phyloP scores from a whole-genome alignment of 1,140 invertebrate species.

The Platyura marginata region DNA sequence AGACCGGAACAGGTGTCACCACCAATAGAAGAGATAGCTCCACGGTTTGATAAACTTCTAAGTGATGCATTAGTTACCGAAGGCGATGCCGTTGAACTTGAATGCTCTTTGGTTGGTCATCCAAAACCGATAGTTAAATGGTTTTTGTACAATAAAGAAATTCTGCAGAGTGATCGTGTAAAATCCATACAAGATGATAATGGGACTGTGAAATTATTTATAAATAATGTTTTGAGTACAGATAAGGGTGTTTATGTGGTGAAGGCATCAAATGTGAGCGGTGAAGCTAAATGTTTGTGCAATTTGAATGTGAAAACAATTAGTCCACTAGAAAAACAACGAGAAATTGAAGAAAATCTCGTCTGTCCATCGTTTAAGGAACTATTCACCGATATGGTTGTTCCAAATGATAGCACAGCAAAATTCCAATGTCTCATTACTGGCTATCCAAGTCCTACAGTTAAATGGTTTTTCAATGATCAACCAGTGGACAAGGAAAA shows the following conservation, averaged over 20 bases:
- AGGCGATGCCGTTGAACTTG: slow-evolving; percentile 50
- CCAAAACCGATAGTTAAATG: slow-evolving; percentile 51
- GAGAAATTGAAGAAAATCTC: slow-evolving; percentile 35
- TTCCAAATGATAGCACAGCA: slow-evolving; percentile 31
- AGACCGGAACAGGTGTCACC: slow-evolving; percentile 1
- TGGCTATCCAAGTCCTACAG: slow-evolving; percentile 55
- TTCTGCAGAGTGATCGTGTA: slow-evolving; percentile 31
- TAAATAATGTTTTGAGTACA: slow-evolving; percentile 32
- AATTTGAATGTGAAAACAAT: slow-evolving; percentile 50
- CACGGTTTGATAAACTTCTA: slow-evolving; percentile 50
- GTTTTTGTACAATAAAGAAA: slow-evolving; percentile 48
- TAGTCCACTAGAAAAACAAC: slow-evolving; percentile 15
- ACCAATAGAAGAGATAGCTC: slow-evolving; percentile 26
- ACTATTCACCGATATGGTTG: slow-evolving; percentile 34
- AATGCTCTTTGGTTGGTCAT: slow-evolving; percentile 49
- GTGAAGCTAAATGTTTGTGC: slow-evolving; percentile 66
- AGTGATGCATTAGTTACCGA: slow-evolving; percentile 43
- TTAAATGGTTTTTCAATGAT: slow-evolving; percentile 55
- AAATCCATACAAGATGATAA: slow-evolving; percentile 27
- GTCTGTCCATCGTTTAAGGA: slow-evolving; percentile 44
- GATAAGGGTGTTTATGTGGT: slow-evolving; percentile 62
- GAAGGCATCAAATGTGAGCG: slow-evolving; percentile 46
- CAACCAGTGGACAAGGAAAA: slow-evolving; percentile 47
- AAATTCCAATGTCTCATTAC: slow-evolving; percentile 52
- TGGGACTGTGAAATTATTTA: slow-evolving; percentile 36